A percentile compares a stretch with the other conserved stretches of the same genome.
phyloP scores from a whole-genome alignment of 2,888 invertebrate genomes.

The Drosophila koepferae region DNA sequence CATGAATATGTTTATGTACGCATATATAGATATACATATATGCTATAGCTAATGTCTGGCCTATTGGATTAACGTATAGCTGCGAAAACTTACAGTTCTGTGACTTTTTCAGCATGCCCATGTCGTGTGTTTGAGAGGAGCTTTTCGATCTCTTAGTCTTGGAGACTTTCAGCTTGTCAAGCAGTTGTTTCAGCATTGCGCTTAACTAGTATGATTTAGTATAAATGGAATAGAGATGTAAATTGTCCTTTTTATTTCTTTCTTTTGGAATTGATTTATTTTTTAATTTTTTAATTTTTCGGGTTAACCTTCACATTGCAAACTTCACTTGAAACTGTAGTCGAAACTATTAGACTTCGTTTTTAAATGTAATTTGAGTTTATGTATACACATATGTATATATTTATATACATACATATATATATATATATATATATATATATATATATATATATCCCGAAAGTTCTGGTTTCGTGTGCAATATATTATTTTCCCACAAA shows the following conservation, averaged over 20 bases:
- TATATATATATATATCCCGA: background rate
- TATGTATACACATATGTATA: background rate
- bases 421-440: background rate
- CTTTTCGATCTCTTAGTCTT: constrained; percentile 13
- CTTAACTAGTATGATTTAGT: background rate
- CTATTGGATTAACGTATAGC: constrained; percentile 1
- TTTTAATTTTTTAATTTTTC: background rate
- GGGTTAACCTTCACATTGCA: constrained; percentile 50
- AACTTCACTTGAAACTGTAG: constrained; percentile 39
- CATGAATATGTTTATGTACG: background rate
- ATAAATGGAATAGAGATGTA: background rate
- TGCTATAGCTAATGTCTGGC: background rate
- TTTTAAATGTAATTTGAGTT: constrained; percentile 29
- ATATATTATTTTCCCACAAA: constrained; percentile 42
- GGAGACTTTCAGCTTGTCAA: constrained; percentile 41
- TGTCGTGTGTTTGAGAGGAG: constrained; percentile 21
- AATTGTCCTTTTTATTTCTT: background rate
- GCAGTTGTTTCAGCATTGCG: constrained; percentile 56
- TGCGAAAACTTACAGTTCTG: constrained; percentile 43
- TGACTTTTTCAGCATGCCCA: constrained; percentile 33
- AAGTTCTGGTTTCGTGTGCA: constrained; percentile 50
- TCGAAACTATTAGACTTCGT: background rate
- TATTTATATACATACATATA: background rate
- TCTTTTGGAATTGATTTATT: background rate
- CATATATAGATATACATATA: background rate